A percentile compares a stretch with the other conserved stretches of the same genome.
Evolutionary conservation across 2,888 invertebrate species (phyloP).

Genomic region (Aporophyla nigra): DNA sequence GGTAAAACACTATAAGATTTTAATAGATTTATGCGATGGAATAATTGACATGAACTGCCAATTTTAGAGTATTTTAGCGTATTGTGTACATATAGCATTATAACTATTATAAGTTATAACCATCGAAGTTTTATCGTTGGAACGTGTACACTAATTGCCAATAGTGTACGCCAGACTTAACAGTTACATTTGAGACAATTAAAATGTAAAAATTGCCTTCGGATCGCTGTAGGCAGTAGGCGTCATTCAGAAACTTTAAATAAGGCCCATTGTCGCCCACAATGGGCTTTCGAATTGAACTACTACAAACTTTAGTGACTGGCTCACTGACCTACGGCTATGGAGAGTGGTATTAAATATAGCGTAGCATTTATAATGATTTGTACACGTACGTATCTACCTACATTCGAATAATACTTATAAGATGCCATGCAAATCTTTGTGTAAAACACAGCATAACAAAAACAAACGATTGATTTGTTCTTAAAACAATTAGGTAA

Average conservation of each 20-base stretch:
- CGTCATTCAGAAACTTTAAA: slow-evolving; percentile 43
- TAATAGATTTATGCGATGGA: slow-evolving; percentile 41
- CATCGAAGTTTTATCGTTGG: slow-evolving; percentile 48
- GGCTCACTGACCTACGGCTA: slow-evolving; percentile 39
- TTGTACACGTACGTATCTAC: neutral
- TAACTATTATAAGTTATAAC: slow-evolving; percentile 19
- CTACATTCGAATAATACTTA: neutral
- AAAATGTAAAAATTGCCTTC: slow-evolving; percentile 51
- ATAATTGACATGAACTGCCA: slow-evolving; percentile 50
- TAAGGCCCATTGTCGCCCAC: slow-evolving; percentile 42
- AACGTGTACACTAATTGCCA: slow-evolving; percentile 48
- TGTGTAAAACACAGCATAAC: neutral
- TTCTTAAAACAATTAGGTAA: slow-evolving; percentile 22
- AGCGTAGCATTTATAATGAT: neutral
- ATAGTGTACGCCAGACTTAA: slow-evolving; percentile 17
- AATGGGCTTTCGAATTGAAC: slow-evolving; percentile 43
- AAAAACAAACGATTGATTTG: slow-evolving; percentile 18
- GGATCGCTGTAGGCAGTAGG: slow-evolving; percentile 25
- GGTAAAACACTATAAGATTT: slow-evolving; percentile 24
- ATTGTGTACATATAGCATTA: slow-evolving; percentile 44
- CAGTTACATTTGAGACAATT: slow-evolving; percentile 42
- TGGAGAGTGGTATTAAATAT: slow-evolving; percentile 3
- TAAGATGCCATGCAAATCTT: neutral
- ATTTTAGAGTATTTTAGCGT: slow-evolving; percentile 40
- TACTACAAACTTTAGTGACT: slow-evolving; percentile 19